phyloP scores from a whole-genome alignment of 2,113 vertebrate genomes.

The Edolisoma coerulescens region DNA sequence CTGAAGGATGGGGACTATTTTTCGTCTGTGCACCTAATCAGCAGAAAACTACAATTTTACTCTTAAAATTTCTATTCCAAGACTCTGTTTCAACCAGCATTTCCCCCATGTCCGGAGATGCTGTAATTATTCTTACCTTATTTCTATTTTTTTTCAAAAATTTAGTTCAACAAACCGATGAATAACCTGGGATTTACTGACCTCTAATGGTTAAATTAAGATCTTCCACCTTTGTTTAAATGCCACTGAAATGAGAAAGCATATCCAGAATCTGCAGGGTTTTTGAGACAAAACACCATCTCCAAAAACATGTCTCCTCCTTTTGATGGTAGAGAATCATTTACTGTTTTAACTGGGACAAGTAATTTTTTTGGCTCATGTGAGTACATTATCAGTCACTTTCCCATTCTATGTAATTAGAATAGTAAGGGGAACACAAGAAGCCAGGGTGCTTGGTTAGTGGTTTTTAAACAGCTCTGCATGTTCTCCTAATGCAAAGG shows the following conservation, averaged over 20 bases:
- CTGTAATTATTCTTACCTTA: background rate
- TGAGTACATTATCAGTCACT: background rate
- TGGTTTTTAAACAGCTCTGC: background rate
- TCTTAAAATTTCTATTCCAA: background rate
- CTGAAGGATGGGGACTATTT: background rate
- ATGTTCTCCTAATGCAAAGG: background rate
- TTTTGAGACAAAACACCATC: background rate
- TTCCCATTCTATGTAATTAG: background rate
- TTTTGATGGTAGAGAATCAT: background rate
- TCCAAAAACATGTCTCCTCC: background rate
- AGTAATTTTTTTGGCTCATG: background rate
- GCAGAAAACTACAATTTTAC: background rate
- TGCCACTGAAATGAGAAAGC: background rate
- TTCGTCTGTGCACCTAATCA: background rate
- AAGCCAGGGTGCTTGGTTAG: background rate
- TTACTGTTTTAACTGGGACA: background rate
- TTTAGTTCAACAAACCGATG: background rate
- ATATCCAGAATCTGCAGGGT: background rate
- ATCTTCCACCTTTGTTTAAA: background rate
- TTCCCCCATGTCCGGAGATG: background rate
- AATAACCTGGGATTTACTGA: slow-evolving; percentile 57
- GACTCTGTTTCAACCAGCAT: background rate
- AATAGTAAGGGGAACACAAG: background rate
- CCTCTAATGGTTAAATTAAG: slow-evolving; percentile 60
- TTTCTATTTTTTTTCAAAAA: background rate